Evolutionary conservation across 2,888 invertebrate genomes (phyloP), one percentile per base, ranked within the genome.

Genomic region (Campopleginae sp.): DNA sequence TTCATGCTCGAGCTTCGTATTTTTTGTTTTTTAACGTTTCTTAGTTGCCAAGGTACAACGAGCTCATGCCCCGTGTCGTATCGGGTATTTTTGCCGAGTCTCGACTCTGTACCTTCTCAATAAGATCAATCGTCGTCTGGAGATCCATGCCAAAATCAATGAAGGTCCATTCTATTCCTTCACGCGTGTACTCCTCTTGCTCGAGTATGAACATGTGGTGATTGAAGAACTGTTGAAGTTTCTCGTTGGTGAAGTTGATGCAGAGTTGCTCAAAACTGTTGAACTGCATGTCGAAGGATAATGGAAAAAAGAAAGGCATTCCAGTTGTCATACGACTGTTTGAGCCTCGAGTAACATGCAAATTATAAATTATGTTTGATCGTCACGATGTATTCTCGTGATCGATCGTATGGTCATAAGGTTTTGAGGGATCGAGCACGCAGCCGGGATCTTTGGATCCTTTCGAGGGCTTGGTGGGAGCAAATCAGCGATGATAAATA

Each of bases 61-160:
- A 86, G 87, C 68, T 80, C 79, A 85, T 87, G 83, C 70, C 84
- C 82, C 72, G 70, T 5, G 27, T 86, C 83, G 17, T 84, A 70
- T 82, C 77, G 78, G 80, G 82, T 80, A 78, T 76, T 84, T 86
- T 77, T 80, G 61, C 33, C 42, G 76, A 86, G 83, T 63, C 75
- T 86, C 88, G 88, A 86, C 89, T 85, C 94, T 94, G 94, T 96
- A 96, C 96, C 96, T 96, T 96, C 94, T 97, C 97, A 91, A 97
- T 95, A 90, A 97, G 95, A 93, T 97, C 97, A 94, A 97, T 97
- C 94, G 97, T 97, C 93, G 96, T 96, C 93, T 97, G 96, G 94
- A 98, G 96, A 93, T 97, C 97, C 95, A 97, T 96, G 93, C 97
- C 97, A 93, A 97, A 97, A 94, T 97, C 97, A 94, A 97, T 96